Evolutionary conservation across 2,113 vertebrate genomes (phyloP).

Genomic region (Neodon shergylaensis): DNA sequence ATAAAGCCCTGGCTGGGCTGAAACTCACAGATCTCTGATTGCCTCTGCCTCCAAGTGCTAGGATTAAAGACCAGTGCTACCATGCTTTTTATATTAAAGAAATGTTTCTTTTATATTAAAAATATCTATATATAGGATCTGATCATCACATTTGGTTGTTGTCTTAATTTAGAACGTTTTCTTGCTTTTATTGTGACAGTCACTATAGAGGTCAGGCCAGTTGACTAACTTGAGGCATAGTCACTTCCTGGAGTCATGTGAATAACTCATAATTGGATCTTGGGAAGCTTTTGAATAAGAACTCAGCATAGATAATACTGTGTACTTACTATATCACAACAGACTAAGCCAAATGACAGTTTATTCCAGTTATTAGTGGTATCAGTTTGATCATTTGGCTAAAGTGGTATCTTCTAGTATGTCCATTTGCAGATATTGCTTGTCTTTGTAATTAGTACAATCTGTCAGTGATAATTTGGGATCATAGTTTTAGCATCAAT

Average conservation of each 20-base stretch:
- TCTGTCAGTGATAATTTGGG: slow-evolving; percentile 10
- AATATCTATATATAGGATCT: background rate
- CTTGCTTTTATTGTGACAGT: background rate
- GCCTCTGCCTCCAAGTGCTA: background rate
- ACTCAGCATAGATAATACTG: slow-evolving; percentile 7
- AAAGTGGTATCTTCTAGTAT: background rate
- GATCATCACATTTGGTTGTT: background rate
- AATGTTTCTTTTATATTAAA: background rate
- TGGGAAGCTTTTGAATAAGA: slow-evolving; percentile 26
- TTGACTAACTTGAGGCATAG: background rate
- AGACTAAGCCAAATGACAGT: background rate
- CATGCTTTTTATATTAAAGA: background rate
- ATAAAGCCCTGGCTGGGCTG: background rate
- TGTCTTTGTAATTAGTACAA: slow-evolving; percentile 27
- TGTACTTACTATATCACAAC: background rate
- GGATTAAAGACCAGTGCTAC: background rate
- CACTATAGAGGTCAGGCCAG: background rate
- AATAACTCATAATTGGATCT: slow-evolving; percentile 14
- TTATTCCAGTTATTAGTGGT: background rate
- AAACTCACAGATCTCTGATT: background rate
- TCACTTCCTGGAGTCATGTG: slow-evolving; percentile 7
- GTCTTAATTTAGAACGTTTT: background rate
- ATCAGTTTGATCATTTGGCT: slow-evolving; percentile 3
- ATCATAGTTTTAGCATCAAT: background rate
- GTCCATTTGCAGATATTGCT: background rate